A percentile compares a stretch with the other conserved stretches of the same genome.
Conservation (phyloP, 1,140 invertebrate genomes). For the Pseudomyrmex sp. region DNA sequence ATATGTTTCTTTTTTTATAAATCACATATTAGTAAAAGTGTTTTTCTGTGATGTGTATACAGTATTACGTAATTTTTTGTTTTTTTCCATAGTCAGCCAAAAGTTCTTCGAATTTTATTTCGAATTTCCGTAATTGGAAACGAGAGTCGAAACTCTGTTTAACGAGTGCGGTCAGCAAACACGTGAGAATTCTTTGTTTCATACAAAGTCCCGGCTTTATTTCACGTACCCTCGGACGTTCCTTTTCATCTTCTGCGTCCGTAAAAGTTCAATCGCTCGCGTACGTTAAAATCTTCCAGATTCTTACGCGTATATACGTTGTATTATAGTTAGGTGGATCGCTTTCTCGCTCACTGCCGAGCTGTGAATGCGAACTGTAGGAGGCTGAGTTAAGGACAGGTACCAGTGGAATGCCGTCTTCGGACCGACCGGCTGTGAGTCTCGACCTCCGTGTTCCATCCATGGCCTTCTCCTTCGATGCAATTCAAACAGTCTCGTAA, state of each 20-base stretch:
- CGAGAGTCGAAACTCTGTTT: constrained; percentile 30
- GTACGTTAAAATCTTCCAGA: constrained; percentile 34
- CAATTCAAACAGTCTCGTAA: constrained; percentile 52
- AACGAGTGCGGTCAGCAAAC: constrained; percentile 36
- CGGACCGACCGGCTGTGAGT: constrained; percentile 65
- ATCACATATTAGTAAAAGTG: too few relatives aligned
- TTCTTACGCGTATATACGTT: constrained; percentile 27
- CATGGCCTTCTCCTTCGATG: constrained; percentile 43
- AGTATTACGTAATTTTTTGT: background rate
- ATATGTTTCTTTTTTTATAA: too few relatives aligned
- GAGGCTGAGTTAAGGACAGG: constrained; percentile 79
- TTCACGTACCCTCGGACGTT: constrained; percentile 17
- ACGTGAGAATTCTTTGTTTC: constrained; percentile 34
- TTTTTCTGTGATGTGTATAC: background rate
- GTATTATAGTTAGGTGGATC: constrained; percentile 75
- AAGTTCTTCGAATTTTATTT: constrained; percentile 29
- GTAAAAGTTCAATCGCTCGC: background rate
- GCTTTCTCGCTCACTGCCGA: constrained; percentile 42
- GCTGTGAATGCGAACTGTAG: constrained; percentile 66
- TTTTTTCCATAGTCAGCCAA: background rate
- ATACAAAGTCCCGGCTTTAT: constrained; percentile 20
- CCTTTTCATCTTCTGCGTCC: constrained; percentile 18
- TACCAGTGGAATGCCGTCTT: constrained; percentile 81
- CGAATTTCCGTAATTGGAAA: constrained; percentile 43
- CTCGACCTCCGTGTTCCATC: constrained; percentile 65